Evolutionary conservation across 2,113 vertebrate species (phyloP).

Genomic region (Edolisoma coerulescens): DNA sequence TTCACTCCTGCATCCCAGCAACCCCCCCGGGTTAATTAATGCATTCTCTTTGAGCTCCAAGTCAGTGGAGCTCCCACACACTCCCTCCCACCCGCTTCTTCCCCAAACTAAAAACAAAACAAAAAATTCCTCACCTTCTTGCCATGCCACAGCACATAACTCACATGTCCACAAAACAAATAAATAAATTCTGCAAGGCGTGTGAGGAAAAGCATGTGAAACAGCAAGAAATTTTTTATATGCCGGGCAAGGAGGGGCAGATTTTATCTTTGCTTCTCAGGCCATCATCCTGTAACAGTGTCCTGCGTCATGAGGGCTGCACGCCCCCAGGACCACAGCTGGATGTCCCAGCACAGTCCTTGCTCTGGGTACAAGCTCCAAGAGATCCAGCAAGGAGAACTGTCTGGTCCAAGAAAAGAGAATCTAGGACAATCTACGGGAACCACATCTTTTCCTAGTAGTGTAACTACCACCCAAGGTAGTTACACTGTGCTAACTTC

Average conservation of each 20-base stretch:
- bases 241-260: neutral
- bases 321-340: neutral
- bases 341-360: neutral
- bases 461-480: neutral
- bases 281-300: neutral
- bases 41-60: constrained; percentile 77
- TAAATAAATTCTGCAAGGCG: neutral
- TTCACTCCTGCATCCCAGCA: constrained; percentile 68
- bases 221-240: neutral
- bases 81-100: constrained; percentile 27
- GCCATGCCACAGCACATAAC: constrained; percentile 26
- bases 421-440: neutral
- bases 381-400: neutral
- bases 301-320: neutral
- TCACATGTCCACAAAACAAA: neutral
- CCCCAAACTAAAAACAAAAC: constrained; percentile 45
- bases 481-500: neutral
- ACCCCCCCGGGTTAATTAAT: constrained; percentile 85
- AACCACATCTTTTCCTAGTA: neutral
- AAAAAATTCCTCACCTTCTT: constrained; percentile 46
- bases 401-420: neutral
- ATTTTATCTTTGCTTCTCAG: neutral
- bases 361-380: neutral
- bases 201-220: neutral
- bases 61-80: neutral